Evolutionary conservation across 1,140 invertebrate genomes (phyloP).

Genomic region (Magallana angulata): DNA sequence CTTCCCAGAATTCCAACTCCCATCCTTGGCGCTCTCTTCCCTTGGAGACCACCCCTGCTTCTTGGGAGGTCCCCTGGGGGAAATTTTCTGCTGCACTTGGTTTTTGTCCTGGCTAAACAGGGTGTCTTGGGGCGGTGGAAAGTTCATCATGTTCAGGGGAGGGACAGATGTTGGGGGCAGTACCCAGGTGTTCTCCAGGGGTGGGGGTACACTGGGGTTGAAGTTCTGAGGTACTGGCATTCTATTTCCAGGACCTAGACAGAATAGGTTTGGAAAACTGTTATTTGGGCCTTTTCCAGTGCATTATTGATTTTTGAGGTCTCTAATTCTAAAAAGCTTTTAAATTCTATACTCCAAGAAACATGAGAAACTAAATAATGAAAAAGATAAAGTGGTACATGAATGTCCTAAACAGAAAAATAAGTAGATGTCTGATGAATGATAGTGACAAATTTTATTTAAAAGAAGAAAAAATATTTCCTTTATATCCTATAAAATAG

Average conservation of each 20-base stretch:
- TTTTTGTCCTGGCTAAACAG: not conserved
- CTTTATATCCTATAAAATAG: no score
- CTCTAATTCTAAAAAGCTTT: no score
- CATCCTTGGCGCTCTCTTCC: not conserved
- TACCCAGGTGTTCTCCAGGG: not conserved
- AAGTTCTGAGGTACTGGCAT: constrained; percentile 3
- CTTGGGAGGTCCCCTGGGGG: not conserved
- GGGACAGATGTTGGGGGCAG: not conserved
- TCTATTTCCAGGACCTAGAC: not conserved
- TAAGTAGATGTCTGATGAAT: no score
- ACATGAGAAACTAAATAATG: no score
- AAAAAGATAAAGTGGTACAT: no score
- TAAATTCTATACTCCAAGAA: no score
- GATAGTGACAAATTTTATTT: no score
- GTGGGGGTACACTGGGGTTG: not conserved
- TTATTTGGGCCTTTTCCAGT: no score
- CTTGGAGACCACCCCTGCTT: not conserved
- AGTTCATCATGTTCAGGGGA: not conserved
- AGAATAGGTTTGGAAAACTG: no score
- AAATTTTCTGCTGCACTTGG: not conserved
- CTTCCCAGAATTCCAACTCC: not conserved
- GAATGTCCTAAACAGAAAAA: no score
- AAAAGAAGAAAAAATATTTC: no score
- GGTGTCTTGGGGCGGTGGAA: not conserved
- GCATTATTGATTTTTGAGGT: no score